Conservation (phyloP, 2,797 vertebrate species). For the Mormyrops attenuatus region DNA sequence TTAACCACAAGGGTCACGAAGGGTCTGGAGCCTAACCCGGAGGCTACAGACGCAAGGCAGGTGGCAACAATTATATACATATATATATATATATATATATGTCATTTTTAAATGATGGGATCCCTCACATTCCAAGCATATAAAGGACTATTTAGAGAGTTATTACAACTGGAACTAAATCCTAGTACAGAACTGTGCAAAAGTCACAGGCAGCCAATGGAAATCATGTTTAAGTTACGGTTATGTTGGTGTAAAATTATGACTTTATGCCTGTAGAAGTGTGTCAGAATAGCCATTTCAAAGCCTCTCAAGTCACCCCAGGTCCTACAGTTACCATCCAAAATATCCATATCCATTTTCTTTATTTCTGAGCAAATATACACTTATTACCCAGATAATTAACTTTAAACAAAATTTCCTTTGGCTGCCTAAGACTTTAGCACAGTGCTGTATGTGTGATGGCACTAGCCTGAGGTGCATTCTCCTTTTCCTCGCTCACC, state of each 20-base stretch:
- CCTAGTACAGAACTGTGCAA: neutral
- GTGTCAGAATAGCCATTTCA: neutral
- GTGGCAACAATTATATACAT: neutral
- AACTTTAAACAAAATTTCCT: neutral
- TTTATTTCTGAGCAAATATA: neutral
- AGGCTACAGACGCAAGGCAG: neutral
- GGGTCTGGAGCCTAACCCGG: neutral
- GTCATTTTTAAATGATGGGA: neutral
- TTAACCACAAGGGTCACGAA: neutral
- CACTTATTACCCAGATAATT: neutral
- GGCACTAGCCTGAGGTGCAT: neutral
- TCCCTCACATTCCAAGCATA: neutral
- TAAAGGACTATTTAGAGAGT: neutral
- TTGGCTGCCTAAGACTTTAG: neutral
- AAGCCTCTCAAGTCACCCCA: neutral
- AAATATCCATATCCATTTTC: neutral
- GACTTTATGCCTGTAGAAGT: neutral
- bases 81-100: neutral
- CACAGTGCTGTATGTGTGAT: neutral
- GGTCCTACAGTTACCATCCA: neutral
- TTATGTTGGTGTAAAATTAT: neutral
- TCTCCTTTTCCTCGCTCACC: constrained; percentile 57
- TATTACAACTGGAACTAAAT: neutral
- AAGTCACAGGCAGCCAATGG: neutral
- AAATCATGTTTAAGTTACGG: neutral